Conservation (phyloP, 2,888 invertebrate species). For the Pristionchus japonicus region DNA sequence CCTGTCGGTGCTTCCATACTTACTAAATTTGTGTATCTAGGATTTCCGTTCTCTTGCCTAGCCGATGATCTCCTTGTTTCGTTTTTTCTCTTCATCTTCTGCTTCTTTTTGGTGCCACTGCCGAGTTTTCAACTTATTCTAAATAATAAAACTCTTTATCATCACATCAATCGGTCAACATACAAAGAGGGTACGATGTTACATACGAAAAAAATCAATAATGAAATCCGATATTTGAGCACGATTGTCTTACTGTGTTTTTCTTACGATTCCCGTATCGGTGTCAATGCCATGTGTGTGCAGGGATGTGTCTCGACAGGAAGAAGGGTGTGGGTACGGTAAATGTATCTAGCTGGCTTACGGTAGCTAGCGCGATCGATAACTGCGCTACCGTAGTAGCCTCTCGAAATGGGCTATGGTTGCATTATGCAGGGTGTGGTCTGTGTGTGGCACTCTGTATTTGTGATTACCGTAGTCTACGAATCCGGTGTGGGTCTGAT, state of each 20-base stretch:
- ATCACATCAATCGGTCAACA: constrained; percentile 37
- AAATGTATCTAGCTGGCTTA: not conserved
- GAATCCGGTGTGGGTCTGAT: not conserved
- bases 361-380: not conserved
- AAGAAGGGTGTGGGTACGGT: not conserved
- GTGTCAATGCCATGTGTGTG: constrained; percentile 6
- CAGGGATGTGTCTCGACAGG: not conserved
- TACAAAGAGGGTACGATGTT: not conserved
- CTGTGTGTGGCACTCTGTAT: constrained; percentile 2
- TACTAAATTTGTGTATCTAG: not conserved
- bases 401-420: not conserved
- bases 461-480: not conserved
- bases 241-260: constrained; percentile 36
- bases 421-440: constrained; percentile 18
- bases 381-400: constrained; percentile 2
- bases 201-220: not conserved
- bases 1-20: constrained; percentile 23
- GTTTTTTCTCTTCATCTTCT: not conserved
- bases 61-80: constrained; percentile 22
- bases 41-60: constrained; percentile 29
- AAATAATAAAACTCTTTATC: constrained; percentile 21
- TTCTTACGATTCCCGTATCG: constrained; percentile 6
- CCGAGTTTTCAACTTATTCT: not conserved
- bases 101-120: not conserved
- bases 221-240: constrained; percentile 33